A percentile compares a stretch with the other conserved stretches of the same genome.
phyloP scores from a whole-genome alignment of 2,113 vertebrate species.

The Corythornis madagascariensis region DNA sequence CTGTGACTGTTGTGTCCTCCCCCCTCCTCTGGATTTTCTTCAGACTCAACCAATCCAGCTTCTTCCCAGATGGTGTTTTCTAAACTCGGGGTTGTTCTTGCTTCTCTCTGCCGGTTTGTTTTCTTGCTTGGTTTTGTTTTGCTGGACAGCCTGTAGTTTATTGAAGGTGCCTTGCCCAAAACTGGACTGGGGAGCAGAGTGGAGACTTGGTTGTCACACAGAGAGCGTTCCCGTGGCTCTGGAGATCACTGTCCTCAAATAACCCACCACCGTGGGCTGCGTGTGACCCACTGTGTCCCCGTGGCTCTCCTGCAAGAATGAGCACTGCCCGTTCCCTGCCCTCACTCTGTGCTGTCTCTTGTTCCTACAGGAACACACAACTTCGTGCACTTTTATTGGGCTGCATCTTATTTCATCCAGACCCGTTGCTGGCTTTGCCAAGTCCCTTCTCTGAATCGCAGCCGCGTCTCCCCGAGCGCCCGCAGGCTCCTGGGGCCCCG shows the following conservation, averaged over 20 bases:
- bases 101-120: rapidly evolving
- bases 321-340: constrained; percentile 41
- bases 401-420: not conserved
- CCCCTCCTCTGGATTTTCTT: not conserved
- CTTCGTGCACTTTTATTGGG: constrained; percentile 17
- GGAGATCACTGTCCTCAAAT: not conserved
- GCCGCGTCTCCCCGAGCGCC: not conserved
- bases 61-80: not conserved
- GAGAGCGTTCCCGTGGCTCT: not conserved
- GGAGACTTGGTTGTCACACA: not conserved
- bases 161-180: not conserved
- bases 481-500: not conserved
- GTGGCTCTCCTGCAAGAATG: not conserved
- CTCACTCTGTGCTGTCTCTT: not conserved
- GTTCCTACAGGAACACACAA: not conserved
- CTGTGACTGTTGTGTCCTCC: not conserved
- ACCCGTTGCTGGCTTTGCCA: not conserved
- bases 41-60: not conserved
- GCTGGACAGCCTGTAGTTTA: not conserved
- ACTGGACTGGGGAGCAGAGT: not conserved
- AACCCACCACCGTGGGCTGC: not conserved
- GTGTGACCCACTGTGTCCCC: not conserved
- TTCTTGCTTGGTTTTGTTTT: not conserved
- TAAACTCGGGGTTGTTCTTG: not conserved
- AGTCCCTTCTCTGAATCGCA: constrained; percentile 20